Base-by-base conservation (phyloP, 2,888 invertebrate genomes). In the Cistogaster globosa region DNA sequence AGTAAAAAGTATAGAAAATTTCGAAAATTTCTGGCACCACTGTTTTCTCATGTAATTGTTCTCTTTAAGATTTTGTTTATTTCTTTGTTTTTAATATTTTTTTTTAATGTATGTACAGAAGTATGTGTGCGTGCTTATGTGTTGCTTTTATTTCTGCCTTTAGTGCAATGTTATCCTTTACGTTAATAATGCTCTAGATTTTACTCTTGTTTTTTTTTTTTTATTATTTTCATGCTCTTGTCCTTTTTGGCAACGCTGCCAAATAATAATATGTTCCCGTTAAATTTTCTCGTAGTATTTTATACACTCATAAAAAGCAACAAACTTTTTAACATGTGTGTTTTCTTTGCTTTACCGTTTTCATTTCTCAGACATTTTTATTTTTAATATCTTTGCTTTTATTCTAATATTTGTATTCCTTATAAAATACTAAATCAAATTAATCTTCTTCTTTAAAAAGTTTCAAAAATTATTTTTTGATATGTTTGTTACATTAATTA, bases 181-280 rank as follows among this genome's bases (percentile, higher is more conserved):
- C 72, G 81, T 87, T 81, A 53, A 45, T 60, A 51, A 45, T 80
- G 68, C 74, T 83, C 82, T 77, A 81, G 76, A 58, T 83, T 72
- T 14, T 26, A 9, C 32, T 79, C 48, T 63, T 78, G 58, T 51
- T 69, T 57, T 32, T 77, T 79, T 60, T 22, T 65, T 72, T 68
- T 63, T 60, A n/a, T 71, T 69, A 2, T 63, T 75, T 79, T 74
- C 32, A 65, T 69, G 77, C 79, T 84, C 85, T 81, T 83, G 86
- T 85, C 80, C 85, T 86, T 86, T 87, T 86, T 86, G 87, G 87
- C 87, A 86, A 83, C 83, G 55, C 80, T 87, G 86, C 86, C 84
- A 86, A 86, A 75, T 38, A 36, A 22, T 16, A 83, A 78, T 55
- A 76, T 65, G 48, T 65, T 79, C 60, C 58, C 45, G 75, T 60